These are phyloP conservation scores for Erpornis zantholeuca DNA, from an alignment of 2,113 vertebrate species.

Conservation along the genomic window DNA sequence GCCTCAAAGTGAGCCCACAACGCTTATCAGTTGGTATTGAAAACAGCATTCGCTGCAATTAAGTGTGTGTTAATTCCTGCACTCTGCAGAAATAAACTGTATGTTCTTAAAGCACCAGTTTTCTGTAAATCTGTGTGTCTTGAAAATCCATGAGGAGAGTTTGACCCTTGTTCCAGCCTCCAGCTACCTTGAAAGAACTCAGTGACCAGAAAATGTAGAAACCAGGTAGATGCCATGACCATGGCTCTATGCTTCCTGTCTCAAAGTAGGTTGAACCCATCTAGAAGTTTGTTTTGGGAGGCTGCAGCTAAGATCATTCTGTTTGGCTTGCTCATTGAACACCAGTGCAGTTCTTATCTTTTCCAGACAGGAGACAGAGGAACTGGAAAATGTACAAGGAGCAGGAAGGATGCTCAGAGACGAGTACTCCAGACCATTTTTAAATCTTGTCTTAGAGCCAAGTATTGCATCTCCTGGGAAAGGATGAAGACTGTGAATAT, in stretches of 20 bases:
- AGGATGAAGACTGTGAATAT: background rate
- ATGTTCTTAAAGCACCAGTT: background rate
- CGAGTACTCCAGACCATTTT: background rate
- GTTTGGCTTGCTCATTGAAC: background rate
- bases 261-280: background rate
- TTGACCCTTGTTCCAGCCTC: background rate
- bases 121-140: background rate
- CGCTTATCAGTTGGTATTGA: background rate
- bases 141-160: background rate
- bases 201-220: background rate
- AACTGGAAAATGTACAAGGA: background rate
- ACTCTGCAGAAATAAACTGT: background rate
- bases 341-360: background rate
- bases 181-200: background rate
- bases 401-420: background rate
- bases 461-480: background rate
- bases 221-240: background rate
- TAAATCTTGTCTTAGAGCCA: background rate
- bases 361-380: background rate
- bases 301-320: background rate
- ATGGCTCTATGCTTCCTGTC: background rate
- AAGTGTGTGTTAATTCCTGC: background rate
- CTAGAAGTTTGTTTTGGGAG: background rate
- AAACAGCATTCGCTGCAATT: background rate
- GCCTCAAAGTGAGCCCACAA: background rate